phyloP scores from a whole-genome alignment of 2,113 vertebrate genomes.

The Actinemys pallida region DNA sequence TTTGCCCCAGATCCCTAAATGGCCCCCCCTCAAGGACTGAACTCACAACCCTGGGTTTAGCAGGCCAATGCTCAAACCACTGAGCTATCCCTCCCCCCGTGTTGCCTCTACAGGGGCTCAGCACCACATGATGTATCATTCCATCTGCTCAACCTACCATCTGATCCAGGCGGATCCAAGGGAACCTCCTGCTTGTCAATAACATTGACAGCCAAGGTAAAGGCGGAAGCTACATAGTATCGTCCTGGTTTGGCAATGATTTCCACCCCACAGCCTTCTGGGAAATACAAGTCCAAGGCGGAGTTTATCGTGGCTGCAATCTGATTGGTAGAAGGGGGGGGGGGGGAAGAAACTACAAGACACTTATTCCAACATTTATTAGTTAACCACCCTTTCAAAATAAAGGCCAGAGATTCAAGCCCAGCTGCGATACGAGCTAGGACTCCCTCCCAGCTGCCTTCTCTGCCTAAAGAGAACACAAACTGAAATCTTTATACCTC shows the following conservation, averaged over 20 bases:
- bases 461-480: rapidly evolving
- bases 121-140: background rate
- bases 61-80: too few relatives aligned
- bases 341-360: background rate
- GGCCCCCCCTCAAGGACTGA: too few relatives aligned
- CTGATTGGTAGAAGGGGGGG: constrained; percentile 42
- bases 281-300: constrained; percentile 84
- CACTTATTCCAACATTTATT: rapidly evolving
- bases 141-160: constrained; percentile 53
- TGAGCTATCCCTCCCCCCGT: too few relatives aligned
- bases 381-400: rapidly evolving
- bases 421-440: background rate
- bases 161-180: constrained; percentile 56
- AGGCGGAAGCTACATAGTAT: constrained; percentile 82
- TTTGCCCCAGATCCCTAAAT: too few relatives aligned
- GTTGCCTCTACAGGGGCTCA: too few relatives aligned
- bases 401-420: background rate
- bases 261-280: constrained; percentile 78
- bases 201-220: constrained; percentile 81
- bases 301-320: constrained; percentile 74
- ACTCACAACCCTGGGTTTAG: too few relatives aligned
- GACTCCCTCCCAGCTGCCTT: rapidly evolving
- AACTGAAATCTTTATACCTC: constrained; percentile 62
- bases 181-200: constrained; percentile 74
- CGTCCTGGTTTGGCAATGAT: constrained; percentile 78